These are phyloP conservation scores for Protodeltote pygarga DNA, from an alignment of 2,888 invertebrate genomes.

Conservation along the genomic window DNA sequence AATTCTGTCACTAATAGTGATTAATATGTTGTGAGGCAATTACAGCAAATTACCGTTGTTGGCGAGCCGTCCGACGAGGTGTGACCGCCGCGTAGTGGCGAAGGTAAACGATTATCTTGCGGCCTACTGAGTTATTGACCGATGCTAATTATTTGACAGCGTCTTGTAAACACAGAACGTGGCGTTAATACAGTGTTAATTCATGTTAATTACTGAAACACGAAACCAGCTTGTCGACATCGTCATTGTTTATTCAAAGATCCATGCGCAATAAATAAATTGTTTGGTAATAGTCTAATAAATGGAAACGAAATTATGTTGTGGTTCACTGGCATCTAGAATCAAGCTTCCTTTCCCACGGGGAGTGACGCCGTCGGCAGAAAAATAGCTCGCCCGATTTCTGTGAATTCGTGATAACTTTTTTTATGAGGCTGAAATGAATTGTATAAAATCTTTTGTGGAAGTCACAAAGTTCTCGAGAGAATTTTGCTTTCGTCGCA, in stretches of 20 bases:
- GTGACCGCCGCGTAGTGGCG: slow-evolving; percentile 64
- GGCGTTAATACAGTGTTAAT: slow-evolving; percentile 59
- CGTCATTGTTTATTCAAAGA: slow-evolving; percentile 14
- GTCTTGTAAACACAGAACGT: slow-evolving; percentile 66
- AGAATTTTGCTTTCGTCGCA: slow-evolving; percentile 76
- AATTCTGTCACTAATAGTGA: slow-evolving; percentile 77
- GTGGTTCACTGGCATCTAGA: slow-evolving; percentile 27
- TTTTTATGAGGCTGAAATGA: slow-evolving; percentile 82
- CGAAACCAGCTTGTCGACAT: slow-evolving; percentile 31
- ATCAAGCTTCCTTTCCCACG: slow-evolving; percentile 75
- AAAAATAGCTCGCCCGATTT: slow-evolving; percentile 79
- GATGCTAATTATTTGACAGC: slow-evolving; percentile 75
- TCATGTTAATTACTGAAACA: slow-evolving; percentile 56
- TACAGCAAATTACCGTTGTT: slow-evolving; percentile 73
- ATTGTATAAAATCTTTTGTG: slow-evolving; percentile 83
- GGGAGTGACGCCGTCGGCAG: slow-evolving; percentile 70
- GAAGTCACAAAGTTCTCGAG: slow-evolving; percentile 76
- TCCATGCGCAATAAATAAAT: slow-evolving; percentile 10
- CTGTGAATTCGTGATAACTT: slow-evolving; percentile 83
- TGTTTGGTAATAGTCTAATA: slow-evolving; percentile 20
- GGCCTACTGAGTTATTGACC: slow-evolving; percentile 72
- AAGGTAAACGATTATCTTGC: slow-evolving; percentile 64
- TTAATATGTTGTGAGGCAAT: slow-evolving; percentile 79
- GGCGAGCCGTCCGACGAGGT: slow-evolving; percentile 58
- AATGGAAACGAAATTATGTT: slow-evolving; percentile 38